A percentile compares a stretch with the other conserved stretches of the same genome.
phyloP scores from a whole-genome alignment of 2,888 invertebrate genomes.

The Eugnorisma glareosa region DNA sequence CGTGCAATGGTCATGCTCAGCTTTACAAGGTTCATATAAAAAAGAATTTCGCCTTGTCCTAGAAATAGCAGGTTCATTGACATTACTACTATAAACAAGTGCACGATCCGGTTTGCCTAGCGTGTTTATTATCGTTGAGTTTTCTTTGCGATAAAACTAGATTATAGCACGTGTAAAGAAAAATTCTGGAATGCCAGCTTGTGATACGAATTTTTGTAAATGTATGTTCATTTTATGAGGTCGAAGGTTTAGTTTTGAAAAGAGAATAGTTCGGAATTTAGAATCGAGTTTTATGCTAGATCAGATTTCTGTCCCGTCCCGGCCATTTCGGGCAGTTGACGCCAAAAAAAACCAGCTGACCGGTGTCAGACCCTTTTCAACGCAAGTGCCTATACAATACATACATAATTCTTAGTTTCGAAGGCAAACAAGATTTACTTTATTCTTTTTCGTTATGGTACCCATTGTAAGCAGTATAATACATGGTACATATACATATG shows the following conservation, averaged over 20 bases:
- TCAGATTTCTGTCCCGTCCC: neutral
- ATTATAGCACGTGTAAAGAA: slow-evolving; percentile 1
- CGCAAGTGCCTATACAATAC: neutral
- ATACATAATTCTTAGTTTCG: neutral
- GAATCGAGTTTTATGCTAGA: neutral
- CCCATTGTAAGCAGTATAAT: neutral
- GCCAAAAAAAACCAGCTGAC: neutral
- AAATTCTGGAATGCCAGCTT: neutral
- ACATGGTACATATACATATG: neutral
- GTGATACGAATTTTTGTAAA: neutral
- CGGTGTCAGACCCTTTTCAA: slow-evolving; percentile 4
- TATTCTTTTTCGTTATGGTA: slow-evolving; percentile 7
- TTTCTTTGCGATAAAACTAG: slow-evolving; percentile 37
- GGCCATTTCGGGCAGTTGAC: neutral
- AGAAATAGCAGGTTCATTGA: slow-evolving; percentile 69
- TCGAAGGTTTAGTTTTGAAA: neutral
- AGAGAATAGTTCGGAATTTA: neutral
- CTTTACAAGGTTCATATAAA: slow-evolving; percentile 28
- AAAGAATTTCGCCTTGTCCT: slow-evolving; percentile 64
- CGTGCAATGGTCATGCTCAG: slow-evolving; percentile 35
- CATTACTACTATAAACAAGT: slow-evolving; percentile 46
- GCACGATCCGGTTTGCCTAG: slow-evolving; percentile 49
- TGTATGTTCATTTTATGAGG: neutral
- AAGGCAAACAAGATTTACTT: neutral
- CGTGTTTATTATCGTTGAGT: slow-evolving; percentile 39